These are phyloP conservation scores for Anoncus sp. DNA, from an alignment of 2,888 invertebrate genomes.

Conservation along the genomic window DNA sequence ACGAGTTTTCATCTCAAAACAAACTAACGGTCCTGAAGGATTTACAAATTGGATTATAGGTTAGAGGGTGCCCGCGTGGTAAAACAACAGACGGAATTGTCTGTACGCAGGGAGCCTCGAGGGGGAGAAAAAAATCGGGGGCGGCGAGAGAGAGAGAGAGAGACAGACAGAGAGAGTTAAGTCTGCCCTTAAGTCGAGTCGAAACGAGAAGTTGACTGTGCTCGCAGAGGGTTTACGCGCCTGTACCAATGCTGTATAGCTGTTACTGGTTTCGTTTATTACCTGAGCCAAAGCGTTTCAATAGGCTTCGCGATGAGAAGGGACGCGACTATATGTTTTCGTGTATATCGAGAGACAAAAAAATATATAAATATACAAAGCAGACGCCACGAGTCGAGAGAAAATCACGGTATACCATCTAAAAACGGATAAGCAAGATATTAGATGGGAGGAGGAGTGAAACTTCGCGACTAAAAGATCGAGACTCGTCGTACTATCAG, in stretches of 20 bases:
- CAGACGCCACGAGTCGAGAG: conserved; percentile 14
- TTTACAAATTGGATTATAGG: conserved; percentile 79
- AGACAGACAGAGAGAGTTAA: conserved; percentile 48
- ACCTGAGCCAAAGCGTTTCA: conserved; percentile 40
- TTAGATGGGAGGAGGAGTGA: conserved; percentile 28
- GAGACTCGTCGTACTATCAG: neutral
- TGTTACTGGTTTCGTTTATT: conserved; percentile 36
- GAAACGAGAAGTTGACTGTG: conserved; percentile 27
- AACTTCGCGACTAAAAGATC: conserved; percentile 34
- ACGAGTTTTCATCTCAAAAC: conserved; percentile 62
- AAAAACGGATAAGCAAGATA: conserved; percentile 37
- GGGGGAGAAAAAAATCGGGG: conserved; percentile 41
- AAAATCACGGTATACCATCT: conserved; percentile 12
- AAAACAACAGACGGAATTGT: conserved; percentile 71
- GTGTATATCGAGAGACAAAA: neutral
- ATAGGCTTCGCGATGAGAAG: conserved; percentile 25
- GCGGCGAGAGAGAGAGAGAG: conserved; percentile 17
- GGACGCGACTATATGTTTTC: neutral
- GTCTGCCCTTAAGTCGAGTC: conserved; percentile 58
- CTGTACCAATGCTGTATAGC: conserved; percentile 3
- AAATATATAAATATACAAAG: neutral
- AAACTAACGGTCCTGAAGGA: conserved; percentile 70
- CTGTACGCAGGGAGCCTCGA: conserved; percentile 51
- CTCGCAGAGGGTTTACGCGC: conserved; percentile 19
- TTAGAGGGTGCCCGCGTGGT: conserved; percentile 68